Conservation (phyloP, 1,140 invertebrate species). For the Danaus plexippus region DNA sequence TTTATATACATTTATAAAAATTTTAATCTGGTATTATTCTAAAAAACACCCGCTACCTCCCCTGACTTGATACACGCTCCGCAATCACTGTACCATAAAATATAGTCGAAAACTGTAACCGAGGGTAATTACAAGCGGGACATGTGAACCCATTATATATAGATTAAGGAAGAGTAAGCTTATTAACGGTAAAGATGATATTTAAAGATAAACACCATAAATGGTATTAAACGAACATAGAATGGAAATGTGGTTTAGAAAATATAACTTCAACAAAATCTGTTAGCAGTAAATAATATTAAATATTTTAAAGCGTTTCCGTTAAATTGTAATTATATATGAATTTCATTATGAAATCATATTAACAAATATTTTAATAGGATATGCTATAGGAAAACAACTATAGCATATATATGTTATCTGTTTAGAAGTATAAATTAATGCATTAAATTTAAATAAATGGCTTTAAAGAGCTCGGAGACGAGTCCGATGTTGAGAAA, state of each 20-base stretch:
- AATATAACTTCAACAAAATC: constrained; percentile 2
- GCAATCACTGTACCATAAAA: constrained; percentile 53
- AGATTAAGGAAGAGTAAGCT: constrained; percentile 49
- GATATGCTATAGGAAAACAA: too few relatives aligned
- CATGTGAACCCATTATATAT: constrained; percentile 68
- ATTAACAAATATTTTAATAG: too few relatives aligned
- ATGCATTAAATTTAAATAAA: too few relatives aligned
- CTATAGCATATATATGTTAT: too few relatives aligned
- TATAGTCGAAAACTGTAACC: constrained; percentile 56
- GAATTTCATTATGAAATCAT: too few relatives aligned
- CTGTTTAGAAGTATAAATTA: too few relatives aligned
- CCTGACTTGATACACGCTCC: constrained; percentile 24
- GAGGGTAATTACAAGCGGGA: constrained; percentile 53
- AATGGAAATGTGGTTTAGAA: neutral
- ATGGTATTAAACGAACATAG: constrained; percentile 7
- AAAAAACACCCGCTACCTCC: constrained; percentile 1
- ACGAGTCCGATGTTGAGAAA: too few relatives aligned
- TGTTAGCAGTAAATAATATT: constrained; percentile 1
- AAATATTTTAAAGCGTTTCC: neutral
- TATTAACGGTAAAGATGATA: constrained; percentile 51
- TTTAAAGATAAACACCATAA: constrained; percentile 32
- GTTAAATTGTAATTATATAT: too few relatives aligned
- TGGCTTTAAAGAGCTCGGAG: too few relatives aligned
- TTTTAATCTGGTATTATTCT: too few relatives aligned
- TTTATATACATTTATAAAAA: too few relatives aligned